Evolutionary conservation across 1,140 invertebrate species (phyloP).

Genomic region (Euwallacea similis): DNA sequence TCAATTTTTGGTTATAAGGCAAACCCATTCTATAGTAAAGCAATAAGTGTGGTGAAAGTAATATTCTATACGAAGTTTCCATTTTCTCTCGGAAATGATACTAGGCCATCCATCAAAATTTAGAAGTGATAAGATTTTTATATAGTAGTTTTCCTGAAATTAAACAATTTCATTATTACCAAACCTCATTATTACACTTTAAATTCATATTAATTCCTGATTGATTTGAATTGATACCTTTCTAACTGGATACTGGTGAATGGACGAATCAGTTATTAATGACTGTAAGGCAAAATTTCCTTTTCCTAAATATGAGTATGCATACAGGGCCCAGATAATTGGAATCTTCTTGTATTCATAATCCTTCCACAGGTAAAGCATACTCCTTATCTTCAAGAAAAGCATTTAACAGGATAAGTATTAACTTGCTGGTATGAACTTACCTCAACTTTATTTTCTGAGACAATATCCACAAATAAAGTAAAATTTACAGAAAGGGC

Average conservation of each 20-base stretch:
- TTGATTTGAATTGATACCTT: constrained; percentile 13
- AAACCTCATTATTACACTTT: background rate
- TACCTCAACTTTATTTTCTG: constrained; percentile 5
- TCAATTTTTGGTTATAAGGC: constrained; percentile 4
- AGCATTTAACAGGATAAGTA: background rate
- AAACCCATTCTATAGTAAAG: constrained; percentile 7
- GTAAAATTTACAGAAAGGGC: constrained; percentile 14
- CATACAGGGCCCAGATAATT: constrained; percentile 3
- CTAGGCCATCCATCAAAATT: constrained; percentile 14
- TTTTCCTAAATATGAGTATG: background rate
- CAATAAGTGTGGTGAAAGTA: constrained; percentile 1
- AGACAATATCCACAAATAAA: background rate
- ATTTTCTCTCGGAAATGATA: constrained; percentile 15
- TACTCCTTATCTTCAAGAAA: constrained; percentile 9
- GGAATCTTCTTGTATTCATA: constrained; percentile 12
- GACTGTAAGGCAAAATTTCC: constrained; percentile 8
- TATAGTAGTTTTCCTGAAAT: constrained; percentile 12
- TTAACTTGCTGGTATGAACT: background rate
- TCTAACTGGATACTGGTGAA: background rate
- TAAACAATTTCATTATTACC: background rate
- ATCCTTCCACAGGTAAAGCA: constrained; percentile 10
- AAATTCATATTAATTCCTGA: background rate
- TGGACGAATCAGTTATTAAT: constrained; percentile 8
- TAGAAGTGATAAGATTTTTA: constrained; percentile 4
- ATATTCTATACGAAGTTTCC: constrained; percentile 12